Base-by-base conservation (phyloP, 64 coral and sea anemone species). In the Astreopora myriophthalma region DNA sequence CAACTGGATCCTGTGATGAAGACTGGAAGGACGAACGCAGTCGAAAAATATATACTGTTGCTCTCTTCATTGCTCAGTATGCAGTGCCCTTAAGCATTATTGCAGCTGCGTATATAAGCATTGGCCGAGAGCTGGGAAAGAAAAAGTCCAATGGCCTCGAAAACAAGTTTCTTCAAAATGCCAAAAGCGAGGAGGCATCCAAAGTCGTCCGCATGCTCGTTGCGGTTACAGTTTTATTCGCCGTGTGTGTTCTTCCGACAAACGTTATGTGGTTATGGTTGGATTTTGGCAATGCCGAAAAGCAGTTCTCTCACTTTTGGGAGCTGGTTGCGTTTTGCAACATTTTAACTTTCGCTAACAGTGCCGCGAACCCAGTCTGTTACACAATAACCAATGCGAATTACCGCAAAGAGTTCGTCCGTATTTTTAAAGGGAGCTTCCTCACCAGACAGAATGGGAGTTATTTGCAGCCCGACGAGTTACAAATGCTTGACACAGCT, bases 321-420 rank as follows among this genome's bases (percentile, higher is more conserved):
- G 85, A 87, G 30, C 26, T 87, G 40, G 85, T 87, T 48, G 85
- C 85, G 5, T 87, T 87, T 74, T 87, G 85, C 70, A 87, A 87
- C 63, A 87, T 87, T 31, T 33, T 87, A 20, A 87, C 85, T 32
- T 87, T 87, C 49, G 65, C 85, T 8, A 87, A 87, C 34, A 87
- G 85, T 26, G 85, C 85, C 0, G 85, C 85, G 2, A 87, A 87
- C 32, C 85, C 85, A 8, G 85, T 87, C 19, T 87, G 85, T 29
- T 87, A 87, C 48, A 71, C 67, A 19, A 70, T 87, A 48, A 71
- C 70, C 16, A 87, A 87, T 72, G 67, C 39, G 20, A 70, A 87
- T 74, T 87, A 87, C 67, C 65, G 85, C 38, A 70, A 74, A 6
- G 85, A 87, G 39, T 72, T 87, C 10, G 3, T 31, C 16, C 34